Evolutionary conservation across 2,888 invertebrate species (phyloP).

Genomic region (Dromius quadrimaculatus): DNA sequence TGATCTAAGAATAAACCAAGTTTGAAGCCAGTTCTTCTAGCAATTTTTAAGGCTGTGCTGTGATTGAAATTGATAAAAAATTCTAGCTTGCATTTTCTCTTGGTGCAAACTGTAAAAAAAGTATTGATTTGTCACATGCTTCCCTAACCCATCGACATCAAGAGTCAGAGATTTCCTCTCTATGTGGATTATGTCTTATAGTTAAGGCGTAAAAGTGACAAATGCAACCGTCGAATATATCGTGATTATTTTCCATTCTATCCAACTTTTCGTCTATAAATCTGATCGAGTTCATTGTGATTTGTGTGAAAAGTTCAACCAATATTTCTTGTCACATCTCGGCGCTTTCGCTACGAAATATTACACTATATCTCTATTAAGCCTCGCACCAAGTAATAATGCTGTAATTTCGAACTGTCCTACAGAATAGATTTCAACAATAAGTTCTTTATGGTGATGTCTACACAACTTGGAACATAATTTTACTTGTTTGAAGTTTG

Average conservation of each 20-base stretch:
- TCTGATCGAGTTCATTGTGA: not conserved
- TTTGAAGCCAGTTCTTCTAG: too few relatives aligned
- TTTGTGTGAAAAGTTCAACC: not conserved
- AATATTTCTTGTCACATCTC: not conserved
- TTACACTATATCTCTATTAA: not conserved
- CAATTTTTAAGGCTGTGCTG: too few relatives aligned
- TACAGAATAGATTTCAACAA: not conserved
- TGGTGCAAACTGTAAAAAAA: too few relatives aligned
- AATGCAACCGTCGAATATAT: not conserved
- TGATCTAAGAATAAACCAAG: too few relatives aligned
- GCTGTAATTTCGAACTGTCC: not conserved
- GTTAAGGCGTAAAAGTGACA: not conserved
- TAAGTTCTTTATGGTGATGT: not conserved
- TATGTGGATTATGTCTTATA: too few relatives aligned
- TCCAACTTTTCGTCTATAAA: not conserved
- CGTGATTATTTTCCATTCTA: not conserved
- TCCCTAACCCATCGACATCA: too few relatives aligned
- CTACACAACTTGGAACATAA: too few relatives aligned
- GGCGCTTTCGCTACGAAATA: not conserved
- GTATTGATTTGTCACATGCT: too few relatives aligned
- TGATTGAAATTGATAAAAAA: too few relatives aligned
- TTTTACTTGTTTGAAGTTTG: too few relatives aligned
- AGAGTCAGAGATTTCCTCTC: too few relatives aligned
- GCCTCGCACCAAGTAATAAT: not conserved
- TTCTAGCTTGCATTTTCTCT: too few relatives aligned